A percentile compares a stretch with the other conserved stretches of the same genome.
These are phyloP conservation scores for Drosophila tani DNA, from an alignment of 1,140 invertebrate genomes.

Conservation along the genomic window DNA sequence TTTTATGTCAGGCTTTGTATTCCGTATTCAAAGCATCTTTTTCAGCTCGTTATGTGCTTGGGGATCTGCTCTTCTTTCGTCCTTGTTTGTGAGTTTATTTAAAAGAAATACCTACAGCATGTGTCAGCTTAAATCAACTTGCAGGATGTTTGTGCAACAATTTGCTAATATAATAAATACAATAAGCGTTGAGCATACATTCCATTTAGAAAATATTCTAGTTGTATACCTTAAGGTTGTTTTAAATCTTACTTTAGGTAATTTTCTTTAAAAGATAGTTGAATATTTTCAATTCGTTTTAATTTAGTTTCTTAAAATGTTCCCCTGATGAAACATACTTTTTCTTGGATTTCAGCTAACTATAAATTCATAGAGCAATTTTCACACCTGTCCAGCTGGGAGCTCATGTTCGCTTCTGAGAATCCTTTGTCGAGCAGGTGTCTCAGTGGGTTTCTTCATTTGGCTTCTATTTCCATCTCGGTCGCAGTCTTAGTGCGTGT, in stretches of 20 bases:
- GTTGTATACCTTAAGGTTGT: not conserved
- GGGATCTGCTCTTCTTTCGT: slow-evolving; percentile 17
- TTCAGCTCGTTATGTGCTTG: slow-evolving; percentile 63
- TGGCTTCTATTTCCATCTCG: slow-evolving; percentile 46
- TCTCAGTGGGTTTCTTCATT: slow-evolving; percentile 43
- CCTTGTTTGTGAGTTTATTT: slow-evolving; percentile 25
- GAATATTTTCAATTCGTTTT: too few species aligned
- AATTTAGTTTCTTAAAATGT: too few species aligned
- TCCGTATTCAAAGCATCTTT: slow-evolving; percentile 57
- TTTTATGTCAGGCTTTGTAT: slow-evolving; percentile 46
- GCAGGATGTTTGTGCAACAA: slow-evolving; percentile 2
- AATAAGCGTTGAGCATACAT: not conserved
- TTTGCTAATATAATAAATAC: slow-evolving; percentile 32
- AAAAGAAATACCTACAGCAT: slow-evolving; percentile 2
- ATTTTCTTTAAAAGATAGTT: not conserved
- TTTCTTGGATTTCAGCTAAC: not conserved
- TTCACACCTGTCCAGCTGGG: slow-evolving; percentile 14
- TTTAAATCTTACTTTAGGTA: not conserved
- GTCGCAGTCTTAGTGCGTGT: slow-evolving; percentile 53
- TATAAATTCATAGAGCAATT: not conserved
- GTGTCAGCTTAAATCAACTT: slow-evolving; percentile 37
- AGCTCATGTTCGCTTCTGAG: not conserved
- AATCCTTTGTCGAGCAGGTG: slow-evolving; percentile 38
- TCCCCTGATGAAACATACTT: too few species aligned
- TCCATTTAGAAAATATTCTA: not conserved